A percentile compares a stretch with the other conserved stretches of the same genome.
Conservation (phyloP, 2,113 vertebrate species). For the Pelusios castaneus region DNA sequence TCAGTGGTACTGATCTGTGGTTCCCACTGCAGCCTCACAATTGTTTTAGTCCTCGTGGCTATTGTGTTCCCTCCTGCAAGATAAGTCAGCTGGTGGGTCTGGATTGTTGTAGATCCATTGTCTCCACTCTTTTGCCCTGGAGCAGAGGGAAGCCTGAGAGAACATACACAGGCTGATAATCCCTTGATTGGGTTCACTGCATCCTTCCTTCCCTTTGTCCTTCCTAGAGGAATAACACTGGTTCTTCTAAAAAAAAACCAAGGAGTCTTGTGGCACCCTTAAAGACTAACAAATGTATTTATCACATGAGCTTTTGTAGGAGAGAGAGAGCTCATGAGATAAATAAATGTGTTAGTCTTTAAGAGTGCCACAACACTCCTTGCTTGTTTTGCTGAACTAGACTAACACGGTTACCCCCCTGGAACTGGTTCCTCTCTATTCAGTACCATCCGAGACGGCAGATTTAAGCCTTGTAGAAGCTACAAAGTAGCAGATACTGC, state of each 20-base stretch:
- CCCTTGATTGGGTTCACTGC: not conserved
- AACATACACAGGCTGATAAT: accelerated
- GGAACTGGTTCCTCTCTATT: not conserved
- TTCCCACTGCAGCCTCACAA: not conserved
- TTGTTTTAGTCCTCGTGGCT: not conserved
- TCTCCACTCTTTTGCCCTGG: not conserved
- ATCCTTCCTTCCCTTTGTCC: not conserved
- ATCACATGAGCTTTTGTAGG: too few species aligned
- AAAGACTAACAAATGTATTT: too few species aligned
- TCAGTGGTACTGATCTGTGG: not conserved
- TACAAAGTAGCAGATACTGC: not conserved
- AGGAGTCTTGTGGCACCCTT: too few species aligned
- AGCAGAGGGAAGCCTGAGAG: not conserved
- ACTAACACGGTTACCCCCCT: too few species aligned
- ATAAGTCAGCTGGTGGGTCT: not conserved
- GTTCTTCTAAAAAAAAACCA: not conserved
- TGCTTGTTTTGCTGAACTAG: too few species aligned
- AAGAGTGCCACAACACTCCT: too few species aligned
- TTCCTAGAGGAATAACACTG: not conserved
- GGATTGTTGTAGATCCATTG: not conserved
- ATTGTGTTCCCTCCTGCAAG: not conserved
- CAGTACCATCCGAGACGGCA: not conserved
- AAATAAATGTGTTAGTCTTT: too few species aligned
- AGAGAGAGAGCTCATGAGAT: too few species aligned
- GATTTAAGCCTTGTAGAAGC: not conserved